These are phyloP conservation scores for Gasterosteus nipponicus DNA, from an alignment of 2,113 vertebrate genomes.

Conservation along the genomic window DNA sequence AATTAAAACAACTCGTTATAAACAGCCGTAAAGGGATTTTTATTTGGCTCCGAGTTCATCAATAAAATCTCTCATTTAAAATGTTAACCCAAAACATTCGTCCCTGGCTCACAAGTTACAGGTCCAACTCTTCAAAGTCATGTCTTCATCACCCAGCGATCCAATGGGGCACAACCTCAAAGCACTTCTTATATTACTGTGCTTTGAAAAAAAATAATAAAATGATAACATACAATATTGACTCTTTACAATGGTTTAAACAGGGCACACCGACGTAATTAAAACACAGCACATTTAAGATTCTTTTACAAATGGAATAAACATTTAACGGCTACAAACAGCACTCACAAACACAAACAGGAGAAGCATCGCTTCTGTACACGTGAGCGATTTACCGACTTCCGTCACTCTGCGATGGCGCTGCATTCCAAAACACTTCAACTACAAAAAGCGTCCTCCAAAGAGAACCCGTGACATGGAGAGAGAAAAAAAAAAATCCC, in stretches of 20 bases:
- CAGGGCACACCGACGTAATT: constrained; percentile 56
- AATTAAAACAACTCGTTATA: constrained; percentile 14
- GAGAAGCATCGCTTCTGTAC: constrained; percentile 20
- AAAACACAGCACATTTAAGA: constrained; percentile 48
- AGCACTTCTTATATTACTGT: constrained; percentile 43
- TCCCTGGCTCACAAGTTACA: constrained; percentile 2
- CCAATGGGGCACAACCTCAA: constrained; percentile 21
- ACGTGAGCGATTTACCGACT: background rate
- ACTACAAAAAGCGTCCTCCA: background rate
- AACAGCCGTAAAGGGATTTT: constrained; percentile 57
- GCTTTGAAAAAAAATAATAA: constrained; percentile 38
- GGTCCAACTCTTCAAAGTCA: background rate
- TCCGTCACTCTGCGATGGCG: background rate
- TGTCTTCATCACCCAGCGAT: constrained; percentile 1
- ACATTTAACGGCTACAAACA: constrained; percentile 59
- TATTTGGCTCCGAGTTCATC: constrained; percentile 60
- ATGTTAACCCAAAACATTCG: constrained; percentile 21
- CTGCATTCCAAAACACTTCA: constrained; percentile 6
- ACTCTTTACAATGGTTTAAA: constrained; percentile 63
- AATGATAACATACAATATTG: constrained; percentile 51
- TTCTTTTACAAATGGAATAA: constrained; percentile 57
- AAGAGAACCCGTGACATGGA: background rate
- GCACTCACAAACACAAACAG: constrained; percentile 39
- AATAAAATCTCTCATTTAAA: constrained; percentile 24
- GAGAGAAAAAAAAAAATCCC: background rate